Evolutionary conservation across 2,113 vertebrate species (phyloP).

Genomic region (Madoqua kirkii): DNA sequence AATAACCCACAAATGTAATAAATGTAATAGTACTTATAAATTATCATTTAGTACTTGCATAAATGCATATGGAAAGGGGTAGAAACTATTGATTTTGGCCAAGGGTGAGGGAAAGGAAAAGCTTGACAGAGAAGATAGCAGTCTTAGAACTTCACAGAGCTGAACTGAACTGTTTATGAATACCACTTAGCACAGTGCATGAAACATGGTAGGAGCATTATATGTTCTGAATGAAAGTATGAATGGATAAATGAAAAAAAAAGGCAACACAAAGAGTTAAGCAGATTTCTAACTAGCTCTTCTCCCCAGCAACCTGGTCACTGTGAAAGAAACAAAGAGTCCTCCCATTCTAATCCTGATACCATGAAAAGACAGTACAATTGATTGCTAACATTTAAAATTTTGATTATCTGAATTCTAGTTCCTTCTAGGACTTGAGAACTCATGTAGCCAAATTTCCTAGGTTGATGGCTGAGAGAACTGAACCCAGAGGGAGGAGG

Average conservation of each 20-base stretch:
- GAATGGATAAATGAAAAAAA: neutral
- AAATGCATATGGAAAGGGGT: neutral
- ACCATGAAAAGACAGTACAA: neutral
- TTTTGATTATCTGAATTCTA: neutral
- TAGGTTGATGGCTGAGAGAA: neutral
- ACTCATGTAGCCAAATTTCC: neutral
- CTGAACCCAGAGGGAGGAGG: neutral
- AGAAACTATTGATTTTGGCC: constrained; percentile 6
- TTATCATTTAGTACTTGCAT: neutral
- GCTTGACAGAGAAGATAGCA: neutral
- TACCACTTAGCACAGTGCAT: neutral
- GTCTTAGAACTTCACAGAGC: neutral
- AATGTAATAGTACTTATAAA: neutral
- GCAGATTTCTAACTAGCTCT: neutral
- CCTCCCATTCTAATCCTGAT: neutral
- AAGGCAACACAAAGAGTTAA: neutral
- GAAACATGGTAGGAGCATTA: neutral
- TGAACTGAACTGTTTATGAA: neutral
- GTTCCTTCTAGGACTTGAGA: constrained; percentile 6
- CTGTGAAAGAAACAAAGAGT: neutral
- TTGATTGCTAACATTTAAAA: neutral
- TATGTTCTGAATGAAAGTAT: neutral
- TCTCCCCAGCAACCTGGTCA: neutral
- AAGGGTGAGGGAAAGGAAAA: neutral
- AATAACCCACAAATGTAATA: neutral